phyloP scores from a whole-genome alignment of 2,113 vertebrate genomes.

The Cyanocitta stelleri region DNA sequence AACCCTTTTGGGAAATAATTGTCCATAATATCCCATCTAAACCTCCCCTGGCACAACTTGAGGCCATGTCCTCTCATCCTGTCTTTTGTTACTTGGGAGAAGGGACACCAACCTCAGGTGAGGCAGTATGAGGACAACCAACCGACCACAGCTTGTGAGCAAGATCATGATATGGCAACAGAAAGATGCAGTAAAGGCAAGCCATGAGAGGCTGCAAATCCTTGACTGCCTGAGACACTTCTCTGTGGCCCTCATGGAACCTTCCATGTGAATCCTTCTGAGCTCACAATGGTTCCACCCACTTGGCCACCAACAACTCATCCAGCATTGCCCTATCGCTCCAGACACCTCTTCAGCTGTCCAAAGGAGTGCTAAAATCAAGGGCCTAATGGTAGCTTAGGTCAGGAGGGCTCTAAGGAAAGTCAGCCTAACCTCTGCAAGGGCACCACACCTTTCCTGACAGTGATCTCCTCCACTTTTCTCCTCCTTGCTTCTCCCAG shows the following conservation, averaged over 20 bases:
- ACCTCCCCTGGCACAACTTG: not conserved
- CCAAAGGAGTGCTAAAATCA: not conserved
- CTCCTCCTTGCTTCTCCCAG: not conserved
- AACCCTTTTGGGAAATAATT: not conserved
- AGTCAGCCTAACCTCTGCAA: not conserved
- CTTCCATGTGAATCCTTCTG: not conserved
- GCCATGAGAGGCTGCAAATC: not conserved
- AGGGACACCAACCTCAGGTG: not conserved
- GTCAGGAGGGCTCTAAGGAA: not conserved
- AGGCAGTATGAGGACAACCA: not conserved
- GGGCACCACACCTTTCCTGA: not conserved
- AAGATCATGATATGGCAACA: not conserved
- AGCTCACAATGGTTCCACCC: not conserved
- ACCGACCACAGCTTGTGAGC: not conserved
- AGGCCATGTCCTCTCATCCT: not conserved
- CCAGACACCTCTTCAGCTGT: not conserved
- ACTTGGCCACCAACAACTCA: not conserved
- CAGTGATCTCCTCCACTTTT: not conserved
- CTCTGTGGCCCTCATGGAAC: not conserved
- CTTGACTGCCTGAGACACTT: fast-evolving
- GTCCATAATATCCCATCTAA: not conserved
- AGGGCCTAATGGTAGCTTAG: not conserved
- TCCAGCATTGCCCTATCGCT: not conserved
- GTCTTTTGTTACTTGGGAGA: not conserved
- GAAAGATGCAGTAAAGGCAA: not conserved